phyloP scores from a whole-genome alignment of 2,113 vertebrate genomes.

The Nothobranchius furzeri region DNA sequence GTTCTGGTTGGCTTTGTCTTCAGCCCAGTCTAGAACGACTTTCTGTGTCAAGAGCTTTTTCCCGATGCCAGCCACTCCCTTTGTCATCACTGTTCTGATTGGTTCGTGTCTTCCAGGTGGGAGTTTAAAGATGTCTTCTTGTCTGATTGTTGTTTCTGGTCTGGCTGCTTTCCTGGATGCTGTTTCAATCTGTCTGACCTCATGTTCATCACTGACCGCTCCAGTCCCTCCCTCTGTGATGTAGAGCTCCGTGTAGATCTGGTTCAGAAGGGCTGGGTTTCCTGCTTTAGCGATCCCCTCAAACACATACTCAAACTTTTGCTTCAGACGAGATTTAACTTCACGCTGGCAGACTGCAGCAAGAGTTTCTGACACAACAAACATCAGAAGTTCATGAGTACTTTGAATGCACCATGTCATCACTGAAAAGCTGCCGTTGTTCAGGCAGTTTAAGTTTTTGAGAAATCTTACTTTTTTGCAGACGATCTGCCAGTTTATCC shows the following conservation, averaged over 20 bases:
- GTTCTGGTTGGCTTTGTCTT: no score
- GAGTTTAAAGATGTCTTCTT: neutral
- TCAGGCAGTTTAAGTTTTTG: neutral
- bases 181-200: slow-evolving; percentile 48
- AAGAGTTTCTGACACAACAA: neutral
- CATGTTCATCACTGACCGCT: slow-evolving; percentile 32
- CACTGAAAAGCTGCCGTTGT: neutral
- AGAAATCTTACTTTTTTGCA: neutral
- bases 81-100: slow-evolving; percentile 1
- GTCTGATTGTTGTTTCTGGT: slow-evolving; percentile 3
- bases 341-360: neutral
- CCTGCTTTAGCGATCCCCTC: slow-evolving; percentile 13
- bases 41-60: neutral
- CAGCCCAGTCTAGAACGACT: neutral
- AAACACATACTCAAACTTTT: slow-evolving; percentile 7
- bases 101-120: neutral
- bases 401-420: no score
- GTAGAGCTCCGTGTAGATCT: slow-evolving; percentile 54
- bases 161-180: slow-evolving; percentile 20
- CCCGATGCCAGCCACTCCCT: slow-evolving; percentile 1
- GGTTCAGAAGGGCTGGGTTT: slow-evolving; percentile 18
- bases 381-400: neutral
- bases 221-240: slow-evolving; percentile 44
- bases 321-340: neutral
- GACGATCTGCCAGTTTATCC: neutral